Conservation (phyloP, 1,140 invertebrate species). For the Planococcus citri region DNA sequence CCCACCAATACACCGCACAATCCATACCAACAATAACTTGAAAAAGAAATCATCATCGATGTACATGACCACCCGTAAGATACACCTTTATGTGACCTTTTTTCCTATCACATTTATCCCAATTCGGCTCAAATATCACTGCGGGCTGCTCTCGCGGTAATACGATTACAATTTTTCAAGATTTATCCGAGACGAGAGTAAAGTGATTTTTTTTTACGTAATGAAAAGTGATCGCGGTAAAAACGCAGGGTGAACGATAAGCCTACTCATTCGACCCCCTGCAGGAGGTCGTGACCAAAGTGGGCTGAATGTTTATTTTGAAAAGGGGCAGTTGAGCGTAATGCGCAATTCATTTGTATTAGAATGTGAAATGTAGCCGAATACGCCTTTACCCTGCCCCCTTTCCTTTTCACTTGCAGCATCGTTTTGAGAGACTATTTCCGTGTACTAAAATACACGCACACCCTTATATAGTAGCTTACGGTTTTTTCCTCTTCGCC, state of each 20-base stretch:
- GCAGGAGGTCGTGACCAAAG: constrained; percentile 19
- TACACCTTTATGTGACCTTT: neutral
- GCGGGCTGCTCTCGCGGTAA: neutral
- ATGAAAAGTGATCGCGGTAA: constrained; percentile 14
- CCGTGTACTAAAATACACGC: neutral
- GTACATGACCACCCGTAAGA: neutral
- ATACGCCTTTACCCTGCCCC: neutral
- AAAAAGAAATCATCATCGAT: neutral
- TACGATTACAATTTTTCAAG: neutral
- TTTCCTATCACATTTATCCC: neutral
- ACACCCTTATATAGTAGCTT: constrained; percentile 13
- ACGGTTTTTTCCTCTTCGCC: neutral
- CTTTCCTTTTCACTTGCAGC: too few species aligned
- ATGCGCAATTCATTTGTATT: constrained; percentile 18
- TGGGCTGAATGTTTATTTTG: constrained; percentile 20
- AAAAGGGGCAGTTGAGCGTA: constrained; percentile 18
- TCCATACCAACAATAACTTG: too few species aligned
- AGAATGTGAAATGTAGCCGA: constrained; percentile 20
- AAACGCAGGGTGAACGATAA: constrained; percentile 3
- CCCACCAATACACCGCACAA: too few species aligned
- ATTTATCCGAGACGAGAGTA: neutral
- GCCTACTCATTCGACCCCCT: constrained; percentile 14
- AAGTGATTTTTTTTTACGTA: neutral
- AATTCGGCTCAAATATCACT: neutral
- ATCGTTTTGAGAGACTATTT: constrained; percentile 16